Evolutionary conservation across 92 coral and sea anemone species (phyloP).

Genomic region (Epizoanthus illoricatus): DNA sequence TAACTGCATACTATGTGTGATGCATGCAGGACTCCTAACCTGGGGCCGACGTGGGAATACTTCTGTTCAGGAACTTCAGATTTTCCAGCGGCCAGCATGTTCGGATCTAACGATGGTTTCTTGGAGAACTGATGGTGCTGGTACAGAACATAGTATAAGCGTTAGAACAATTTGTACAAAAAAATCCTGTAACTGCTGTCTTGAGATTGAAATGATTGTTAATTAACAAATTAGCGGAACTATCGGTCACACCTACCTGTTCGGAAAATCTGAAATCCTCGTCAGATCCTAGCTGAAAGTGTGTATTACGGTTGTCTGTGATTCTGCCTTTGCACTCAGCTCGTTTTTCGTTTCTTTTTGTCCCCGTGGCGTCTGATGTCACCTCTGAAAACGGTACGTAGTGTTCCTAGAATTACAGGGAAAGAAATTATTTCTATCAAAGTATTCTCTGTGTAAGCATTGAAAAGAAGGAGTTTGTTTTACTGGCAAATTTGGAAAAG

Average conservation of each 20-base stretch:
- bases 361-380: slow-evolving; percentile 1
- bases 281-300: slow-evolving; percentile 81
- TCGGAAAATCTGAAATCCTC: slow-evolving; percentile 61
- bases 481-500: not conserved
- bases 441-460: not conserved
- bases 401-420: slow-evolving; percentile 35
- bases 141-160: not conserved
- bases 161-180: too few species aligned
- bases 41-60: slow-evolving; percentile 79
- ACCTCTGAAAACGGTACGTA: slow-evolving; percentile 31
- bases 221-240: not conserved
- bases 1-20: not conserved
- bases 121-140: slow-evolving; percentile 74
- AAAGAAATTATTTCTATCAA: not conserved
- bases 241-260: slow-evolving; percentile 55
- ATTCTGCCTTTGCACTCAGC: slow-evolving; percentile 63
- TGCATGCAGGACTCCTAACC: slow-evolving; percentile 41
- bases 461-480: not conserved
- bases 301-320: slow-evolving; percentile 74
- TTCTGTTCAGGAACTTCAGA: slow-evolving; percentile 66
- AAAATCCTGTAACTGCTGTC: too few species aligned
- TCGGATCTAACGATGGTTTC: slow-evolving; percentile 64
- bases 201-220: too few species aligned
- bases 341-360: slow-evolving; percentile 39
- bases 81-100: slow-evolving; percentile 79